Conservation (phyloP, 1,140 invertebrate species). For the Lepidurus couesii region DNA sequence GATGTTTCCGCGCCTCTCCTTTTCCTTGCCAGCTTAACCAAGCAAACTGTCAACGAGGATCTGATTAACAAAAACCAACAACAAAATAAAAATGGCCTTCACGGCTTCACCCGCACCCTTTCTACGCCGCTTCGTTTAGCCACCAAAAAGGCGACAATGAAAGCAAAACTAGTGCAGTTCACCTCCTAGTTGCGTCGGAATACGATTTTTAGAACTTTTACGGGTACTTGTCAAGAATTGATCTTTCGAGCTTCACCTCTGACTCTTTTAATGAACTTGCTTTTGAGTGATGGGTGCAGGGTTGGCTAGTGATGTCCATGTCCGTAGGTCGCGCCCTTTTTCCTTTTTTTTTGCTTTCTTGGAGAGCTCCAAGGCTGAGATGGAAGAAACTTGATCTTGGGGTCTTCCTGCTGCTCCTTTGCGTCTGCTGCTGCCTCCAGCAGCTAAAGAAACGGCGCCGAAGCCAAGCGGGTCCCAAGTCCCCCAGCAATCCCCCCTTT, state of each 20-base stretch:
- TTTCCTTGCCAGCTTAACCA: slow-evolving; percentile 21
- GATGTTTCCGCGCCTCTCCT: slow-evolving; percentile 17
- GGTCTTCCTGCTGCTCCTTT: slow-evolving; percentile 19
- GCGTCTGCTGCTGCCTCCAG: slow-evolving; percentile 15
- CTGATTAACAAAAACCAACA: slow-evolving; percentile 19
- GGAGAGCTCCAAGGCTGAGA: neutral
- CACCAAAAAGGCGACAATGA: neutral
- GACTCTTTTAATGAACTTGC: slow-evolving; percentile 14
- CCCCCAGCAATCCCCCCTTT: neutral
- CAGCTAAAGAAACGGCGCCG: slow-evolving; percentile 2
- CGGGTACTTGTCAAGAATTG: neutral
- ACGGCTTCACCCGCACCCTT: neutral
- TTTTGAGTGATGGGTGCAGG: slow-evolving; percentile 14
- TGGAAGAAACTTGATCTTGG: slow-evolving; percentile 22
- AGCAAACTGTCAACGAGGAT: slow-evolving; percentile 18
- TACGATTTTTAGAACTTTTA: neutral
- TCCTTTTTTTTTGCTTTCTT: neutral
- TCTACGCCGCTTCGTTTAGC: neutral
- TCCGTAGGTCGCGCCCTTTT: slow-evolving; percentile 9
- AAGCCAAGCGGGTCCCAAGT: neutral
- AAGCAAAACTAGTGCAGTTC: neutral
- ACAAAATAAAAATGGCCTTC: slow-evolving; percentile 13
- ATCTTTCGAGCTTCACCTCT: slow-evolving; percentile 1
- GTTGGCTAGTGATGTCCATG: slow-evolving; percentile 17
- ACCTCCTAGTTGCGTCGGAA: neutral